A percentile compares a stretch with the other conserved stretches of the same genome.
Conservation (phyloP, 2,113 vertebrate genomes). For the Pteropus alecto region DNA sequence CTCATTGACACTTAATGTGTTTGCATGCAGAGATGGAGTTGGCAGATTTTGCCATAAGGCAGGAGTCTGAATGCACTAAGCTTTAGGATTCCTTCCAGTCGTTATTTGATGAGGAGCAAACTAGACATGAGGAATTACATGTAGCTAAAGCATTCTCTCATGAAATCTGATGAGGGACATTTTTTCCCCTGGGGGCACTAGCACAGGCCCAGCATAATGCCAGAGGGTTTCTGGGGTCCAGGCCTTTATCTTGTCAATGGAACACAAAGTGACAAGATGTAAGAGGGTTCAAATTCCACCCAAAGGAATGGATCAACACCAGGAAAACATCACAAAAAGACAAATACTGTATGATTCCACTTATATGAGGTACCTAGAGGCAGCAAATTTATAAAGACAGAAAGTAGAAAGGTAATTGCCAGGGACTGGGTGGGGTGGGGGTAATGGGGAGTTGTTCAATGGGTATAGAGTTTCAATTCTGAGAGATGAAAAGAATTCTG, state of each 20-base stretch:
- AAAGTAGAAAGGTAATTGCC: not conserved
- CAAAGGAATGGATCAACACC: not conserved
- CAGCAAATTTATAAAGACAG: not conserved
- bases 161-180: not conserved
- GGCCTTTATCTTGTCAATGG: not conserved
- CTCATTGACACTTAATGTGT: not conserved
- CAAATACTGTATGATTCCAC: not conserved
- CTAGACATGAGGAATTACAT: not conserved
- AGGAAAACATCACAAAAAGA: not conserved
- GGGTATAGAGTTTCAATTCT: not conserved
- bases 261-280: not conserved
- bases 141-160: not conserved
- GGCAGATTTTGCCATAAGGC: not conserved
- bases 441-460: not conserved
- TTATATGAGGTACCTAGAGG: not conserved
- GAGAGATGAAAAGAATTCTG: not conserved
- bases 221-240: not conserved
- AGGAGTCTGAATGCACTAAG: not conserved
- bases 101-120: not conserved
- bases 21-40: not conserved
- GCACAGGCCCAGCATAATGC: not conserved
- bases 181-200: not conserved
- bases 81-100: not conserved
- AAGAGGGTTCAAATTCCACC: not conserved
- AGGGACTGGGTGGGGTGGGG: fast-evolving